phyloP scores from a whole-genome alignment of 2,797 vertebrate genomes.

The Podarcis lilfordi region DNA sequence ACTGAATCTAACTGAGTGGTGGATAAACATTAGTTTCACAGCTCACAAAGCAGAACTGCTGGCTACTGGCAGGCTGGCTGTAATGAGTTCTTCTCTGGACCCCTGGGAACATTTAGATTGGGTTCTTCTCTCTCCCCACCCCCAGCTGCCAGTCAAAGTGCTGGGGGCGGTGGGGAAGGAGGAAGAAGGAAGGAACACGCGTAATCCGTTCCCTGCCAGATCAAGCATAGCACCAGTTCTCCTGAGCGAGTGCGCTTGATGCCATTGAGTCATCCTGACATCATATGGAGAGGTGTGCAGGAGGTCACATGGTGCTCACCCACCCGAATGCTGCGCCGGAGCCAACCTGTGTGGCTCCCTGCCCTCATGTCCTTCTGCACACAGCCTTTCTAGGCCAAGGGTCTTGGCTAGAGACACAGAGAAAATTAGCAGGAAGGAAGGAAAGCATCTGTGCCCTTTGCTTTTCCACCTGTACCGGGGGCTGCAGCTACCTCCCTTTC shows the following conservation, averaged over 20 bases:
- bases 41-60: slow-evolving; percentile 82
- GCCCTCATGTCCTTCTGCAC: rapidly evolving
- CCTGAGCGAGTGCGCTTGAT: slow-evolving; percentile 40
- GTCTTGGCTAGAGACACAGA: not conserved
- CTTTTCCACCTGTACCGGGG: not conserved
- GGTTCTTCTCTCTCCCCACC: slow-evolving; percentile 72
- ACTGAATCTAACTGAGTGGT: slow-evolving; percentile 75
- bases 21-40: slow-evolving; percentile 85
- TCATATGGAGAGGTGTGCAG: not conserved
- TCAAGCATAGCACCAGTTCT: slow-evolving; percentile 49
- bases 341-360: not conserved
- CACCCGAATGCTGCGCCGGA: not conserved
- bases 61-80: slow-evolving; percentile 77
- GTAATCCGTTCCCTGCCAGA: slow-evolving; percentile 66
- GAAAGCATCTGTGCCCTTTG: rapidly evolving
- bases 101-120: slow-evolving; percentile 77
- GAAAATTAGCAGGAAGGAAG: not conserved
- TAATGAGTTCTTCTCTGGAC: slow-evolving; percentile 80
- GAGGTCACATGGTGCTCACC: rapidly evolving
- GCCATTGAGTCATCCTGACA: not conserved
- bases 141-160: slow-evolving; percentile 78
- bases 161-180: slow-evolving; percentile 23
- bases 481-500: slow-evolving; percentile 11
- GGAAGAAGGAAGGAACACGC: slow-evolving; percentile 10
- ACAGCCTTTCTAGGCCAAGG: rapidly evolving